Conservation (phyloP, 1,140 invertebrate genomes). For the Cyrtorhinus lividipennis region DNA sequence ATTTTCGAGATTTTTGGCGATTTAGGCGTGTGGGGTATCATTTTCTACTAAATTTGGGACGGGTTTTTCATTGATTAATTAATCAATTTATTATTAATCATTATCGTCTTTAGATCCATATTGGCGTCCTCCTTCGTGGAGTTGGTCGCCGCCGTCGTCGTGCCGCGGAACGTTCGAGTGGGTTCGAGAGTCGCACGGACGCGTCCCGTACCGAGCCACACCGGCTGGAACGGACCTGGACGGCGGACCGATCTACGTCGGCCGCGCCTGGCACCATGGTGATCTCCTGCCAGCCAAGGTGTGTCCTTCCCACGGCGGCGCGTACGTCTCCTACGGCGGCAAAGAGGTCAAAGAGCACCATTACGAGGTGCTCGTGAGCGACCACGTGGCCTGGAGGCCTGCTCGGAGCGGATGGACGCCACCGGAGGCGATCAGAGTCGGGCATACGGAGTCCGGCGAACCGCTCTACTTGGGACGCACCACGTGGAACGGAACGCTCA, state of each 20-base stretch:
- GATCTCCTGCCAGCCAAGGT: constrained; percentile 63
- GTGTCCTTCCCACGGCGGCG: constrained; percentile 44
- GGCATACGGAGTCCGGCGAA: neutral
- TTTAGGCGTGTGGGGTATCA: too few relatives aligned
- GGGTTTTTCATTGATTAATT: too few relatives aligned
- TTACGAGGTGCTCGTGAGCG: constrained; percentile 37
- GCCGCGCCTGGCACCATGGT: constrained; percentile 51
- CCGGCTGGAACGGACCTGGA: constrained; percentile 52
- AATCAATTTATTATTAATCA: too few relatives aligned
- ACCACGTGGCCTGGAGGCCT: neutral
- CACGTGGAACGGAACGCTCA: neutral
- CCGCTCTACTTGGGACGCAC: neutral
- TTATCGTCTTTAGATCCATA: too few relatives aligned
- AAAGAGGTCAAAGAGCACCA: constrained; percentile 42
- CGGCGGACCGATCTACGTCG: constrained; percentile 54
- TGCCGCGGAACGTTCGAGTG: constrained; percentile 20
- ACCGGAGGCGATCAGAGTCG: neutral
- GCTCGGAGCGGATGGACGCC: neutral
- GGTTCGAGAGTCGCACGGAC: constrained; percentile 17
- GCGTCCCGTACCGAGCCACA: constrained; percentile 38
- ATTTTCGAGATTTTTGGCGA: too few relatives aligned
- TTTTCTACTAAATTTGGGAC: too few relatives aligned
- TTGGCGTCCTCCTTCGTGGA: neutral
- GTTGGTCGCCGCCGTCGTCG: constrained; percentile 18
- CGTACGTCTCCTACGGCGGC: constrained; percentile 47